A percentile compares a stretch with the other conserved stretches of the same genome.
phyloP scores from a whole-genome alignment of 2,797 vertebrate species.

The Micrastur ruficollis region DNA sequence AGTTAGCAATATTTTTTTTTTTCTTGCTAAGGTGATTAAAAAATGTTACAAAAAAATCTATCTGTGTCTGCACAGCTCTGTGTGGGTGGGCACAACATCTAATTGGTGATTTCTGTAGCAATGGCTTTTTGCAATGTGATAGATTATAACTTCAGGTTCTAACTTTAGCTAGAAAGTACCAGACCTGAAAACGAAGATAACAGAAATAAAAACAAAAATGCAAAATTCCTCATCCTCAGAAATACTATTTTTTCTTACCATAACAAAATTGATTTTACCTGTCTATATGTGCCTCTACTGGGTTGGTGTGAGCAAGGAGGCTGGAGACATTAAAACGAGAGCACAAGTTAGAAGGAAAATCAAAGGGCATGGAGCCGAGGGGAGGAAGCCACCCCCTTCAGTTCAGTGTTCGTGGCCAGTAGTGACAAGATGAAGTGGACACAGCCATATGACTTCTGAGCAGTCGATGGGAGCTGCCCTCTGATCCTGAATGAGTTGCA shows the following conservation, averaged over 20 bases:
- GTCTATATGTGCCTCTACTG: not conserved
- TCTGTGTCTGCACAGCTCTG: not conserved
- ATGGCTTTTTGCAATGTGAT: not conserved
- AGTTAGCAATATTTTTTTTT: rapidly evolving
- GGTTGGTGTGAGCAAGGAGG: not conserved
- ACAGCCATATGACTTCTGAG: not conserved
- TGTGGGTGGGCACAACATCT: not conserved
- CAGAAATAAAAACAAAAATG: not conserved
- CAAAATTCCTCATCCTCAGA: not conserved
- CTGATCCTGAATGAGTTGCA: not conserved
- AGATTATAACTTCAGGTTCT: not conserved
- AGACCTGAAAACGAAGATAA: not conserved
- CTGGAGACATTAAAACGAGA: not conserved
- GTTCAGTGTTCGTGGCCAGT: rapidly evolving
- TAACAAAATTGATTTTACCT: not conserved
- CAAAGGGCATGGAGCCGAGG: rapidly evolving
- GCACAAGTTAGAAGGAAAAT: not conserved
- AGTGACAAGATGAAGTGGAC: not conserved
- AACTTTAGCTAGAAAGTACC: not conserved
- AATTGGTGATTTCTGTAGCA: not conserved
- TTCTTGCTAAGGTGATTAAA: not conserved
- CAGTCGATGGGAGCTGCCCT: not conserved
- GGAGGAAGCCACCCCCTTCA: not conserved
- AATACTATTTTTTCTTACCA: not conserved
- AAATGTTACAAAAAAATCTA: not conserved